These are phyloP conservation scores for Lepisosteus oculatus DNA, from an alignment of 2,113 vertebrate genomes.

Conservation along the genomic window DNA sequence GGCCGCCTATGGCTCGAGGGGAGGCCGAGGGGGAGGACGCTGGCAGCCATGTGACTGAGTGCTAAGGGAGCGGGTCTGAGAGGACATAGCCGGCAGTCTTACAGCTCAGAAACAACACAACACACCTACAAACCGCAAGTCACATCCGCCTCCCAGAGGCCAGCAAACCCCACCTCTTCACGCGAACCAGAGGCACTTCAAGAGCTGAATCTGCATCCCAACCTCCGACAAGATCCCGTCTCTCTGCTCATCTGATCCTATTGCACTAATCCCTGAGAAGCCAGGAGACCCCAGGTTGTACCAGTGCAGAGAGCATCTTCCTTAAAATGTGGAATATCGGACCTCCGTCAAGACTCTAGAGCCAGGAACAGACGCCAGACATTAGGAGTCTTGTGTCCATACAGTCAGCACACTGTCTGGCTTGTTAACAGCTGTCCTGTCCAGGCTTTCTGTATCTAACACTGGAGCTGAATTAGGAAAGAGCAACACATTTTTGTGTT, in stretches of 20 bases:
- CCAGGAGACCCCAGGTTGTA: too few species aligned
- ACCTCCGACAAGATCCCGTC: not conserved
- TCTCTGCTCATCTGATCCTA: too few species aligned
- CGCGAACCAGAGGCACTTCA: not conserved
- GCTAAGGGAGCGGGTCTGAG: not conserved
- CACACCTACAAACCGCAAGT: too few species aligned
- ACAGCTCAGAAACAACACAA: not conserved
- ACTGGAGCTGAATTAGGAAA: too few species aligned
- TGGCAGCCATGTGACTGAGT: not conserved
- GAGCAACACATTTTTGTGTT: too few species aligned
- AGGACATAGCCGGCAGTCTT: not conserved
- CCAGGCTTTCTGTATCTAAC: too few species aligned
- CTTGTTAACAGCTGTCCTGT: not conserved
- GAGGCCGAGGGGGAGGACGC: slow-evolving; percentile 6
- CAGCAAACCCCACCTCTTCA: not conserved
- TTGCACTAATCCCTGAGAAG: too few species aligned
- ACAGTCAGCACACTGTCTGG: not conserved
- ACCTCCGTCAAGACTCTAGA: not conserved
- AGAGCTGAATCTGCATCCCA: not conserved
- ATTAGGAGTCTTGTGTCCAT: not conserved
- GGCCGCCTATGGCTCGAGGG: slow-evolving; percentile 14
- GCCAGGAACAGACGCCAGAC: not conserved
- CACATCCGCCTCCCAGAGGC: not conserved
- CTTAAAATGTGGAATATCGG: too few species aligned
- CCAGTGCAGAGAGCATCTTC: too few species aligned